Evolutionary conservation across 37 sponge, comb jelly and placozoan species (phyloP).

Genomic region (Amphimedon queenslandica): DNA sequence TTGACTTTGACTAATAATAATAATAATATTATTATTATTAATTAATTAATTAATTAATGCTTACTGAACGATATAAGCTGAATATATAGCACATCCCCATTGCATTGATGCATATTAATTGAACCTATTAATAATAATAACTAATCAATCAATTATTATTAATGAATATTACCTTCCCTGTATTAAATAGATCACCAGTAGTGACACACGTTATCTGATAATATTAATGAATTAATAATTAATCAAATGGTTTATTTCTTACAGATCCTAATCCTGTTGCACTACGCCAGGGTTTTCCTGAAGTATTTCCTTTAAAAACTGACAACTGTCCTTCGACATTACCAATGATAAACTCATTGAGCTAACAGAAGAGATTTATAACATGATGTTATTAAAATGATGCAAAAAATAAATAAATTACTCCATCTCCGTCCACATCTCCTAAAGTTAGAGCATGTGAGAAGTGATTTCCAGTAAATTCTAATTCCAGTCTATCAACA

Average conservation of each 20-base stretch:
- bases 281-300: slow-evolving; percentile 51
- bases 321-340: slow-evolving; percentile 73
- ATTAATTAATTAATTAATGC: no score
- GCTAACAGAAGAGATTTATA: slow-evolving; percentile 14
- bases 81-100: slow-evolving; percentile 42
- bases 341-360: slow-evolving; percentile 66
- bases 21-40: neutral
- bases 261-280: slow-evolving; percentile 69
- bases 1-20: neutral
- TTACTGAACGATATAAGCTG: neutral
- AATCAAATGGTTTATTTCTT: neutral
- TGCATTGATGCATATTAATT: slow-evolving; percentile 39
- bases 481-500: slow-evolving; percentile 71
- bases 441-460: slow-evolving; percentile 72
- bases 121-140: neutral
- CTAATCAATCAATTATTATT: neutral
- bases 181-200: slow-evolving; percentile 56
- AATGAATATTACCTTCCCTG: slow-evolving; percentile 27
- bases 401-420: neutral
- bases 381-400: neutral
- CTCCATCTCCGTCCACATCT: slow-evolving; percentile 86
- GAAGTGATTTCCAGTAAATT: slow-evolving; percentile 82
- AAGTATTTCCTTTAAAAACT: slow-evolving; percentile 63
- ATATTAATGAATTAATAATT: neutral
- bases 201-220: slow-evolving; percentile 62